phyloP scores from a whole-genome alignment of 2,113 vertebrate species.

The Trichomycterus rosablanca region DNA sequence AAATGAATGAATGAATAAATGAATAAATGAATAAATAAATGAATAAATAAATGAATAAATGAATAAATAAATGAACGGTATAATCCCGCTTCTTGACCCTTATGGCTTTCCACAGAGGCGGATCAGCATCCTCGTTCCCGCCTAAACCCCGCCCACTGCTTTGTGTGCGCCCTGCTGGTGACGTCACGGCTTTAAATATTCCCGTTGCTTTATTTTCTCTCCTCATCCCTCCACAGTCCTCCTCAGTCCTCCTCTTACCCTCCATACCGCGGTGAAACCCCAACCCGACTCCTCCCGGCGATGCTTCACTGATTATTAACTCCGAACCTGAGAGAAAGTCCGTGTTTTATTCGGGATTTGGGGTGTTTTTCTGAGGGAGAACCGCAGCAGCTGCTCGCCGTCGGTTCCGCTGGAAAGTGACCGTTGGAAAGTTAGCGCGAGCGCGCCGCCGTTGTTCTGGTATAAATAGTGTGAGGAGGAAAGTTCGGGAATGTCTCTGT shows the following conservation, averaged over 20 bases:
- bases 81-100: no score
- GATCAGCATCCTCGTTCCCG: neutral
- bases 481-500: slow-evolving; percentile 76
- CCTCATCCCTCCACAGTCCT: slow-evolving; percentile 11
- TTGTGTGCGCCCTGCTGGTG: slow-evolving; percentile 45
- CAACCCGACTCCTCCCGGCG: neutral
- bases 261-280: neutral
- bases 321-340: neutral
- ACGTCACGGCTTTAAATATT: slow-evolving; percentile 69
- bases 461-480: neutral
- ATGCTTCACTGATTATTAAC: neutral
- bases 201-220: slow-evolving; percentile 55
- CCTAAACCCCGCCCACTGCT: slow-evolving; percentile 56
- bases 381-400: no score
- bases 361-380: slow-evolving; percentile 27
- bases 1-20: no score
- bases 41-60: no score
- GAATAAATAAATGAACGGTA: no score
- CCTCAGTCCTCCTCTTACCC: slow-evolving; percentile 2
- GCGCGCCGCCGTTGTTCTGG: neutral
- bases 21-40: no score
- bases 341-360: neutral
- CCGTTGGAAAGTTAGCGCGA: slow-evolving; percentile 38
- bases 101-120: neutral
- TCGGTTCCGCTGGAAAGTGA: neutral